Base-by-base conservation (phyloP, 2,113 vertebrate genomes). In the Crocuta crocuta region DNA sequence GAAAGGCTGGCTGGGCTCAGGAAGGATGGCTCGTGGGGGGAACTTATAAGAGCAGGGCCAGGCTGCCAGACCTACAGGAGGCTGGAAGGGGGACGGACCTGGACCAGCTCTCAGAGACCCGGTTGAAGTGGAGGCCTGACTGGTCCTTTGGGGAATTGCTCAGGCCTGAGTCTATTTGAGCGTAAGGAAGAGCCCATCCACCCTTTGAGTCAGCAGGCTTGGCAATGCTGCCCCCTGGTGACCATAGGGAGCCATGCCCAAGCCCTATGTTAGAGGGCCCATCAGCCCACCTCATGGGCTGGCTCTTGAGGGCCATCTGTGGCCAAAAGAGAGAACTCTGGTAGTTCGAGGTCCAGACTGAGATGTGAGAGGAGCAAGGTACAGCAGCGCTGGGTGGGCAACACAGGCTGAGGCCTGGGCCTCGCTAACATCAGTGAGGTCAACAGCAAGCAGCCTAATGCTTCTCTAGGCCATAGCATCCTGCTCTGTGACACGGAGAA, bases 161-260 rank as follows among this genome's bases (percentile, higher is more conserved):
- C 73, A 45, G 43, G 78, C 83, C 89, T 70, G 28, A 95, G 48
- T 58, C 15, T 15, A 10, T 13, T 63, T 45, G 53, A 94, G 43
- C 58, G 19, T 43, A 8, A 15, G 16, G 31, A 23, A 70, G 92
- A 93, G 81, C 95, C 94, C 96, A 96, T 94, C 65, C 28, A 43
- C 0, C 0, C 65, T 87, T 92, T 79, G 70, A 94, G 65, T 97
- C 76, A 28, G 39, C 94, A 95, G n/a, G 4, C 84, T 96, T 97
- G 84, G 63, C 91, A 74, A 91, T 71, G 94, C 97, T 98, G 97
- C 98, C 97, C 97, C 88, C 98, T 98, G 91, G 96, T 97, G 98
- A 97, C 23, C 82, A 65, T 26, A 78, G 53, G 43, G 80, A 97
- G 33, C 78, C 93, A 90, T 35, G 70, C 66, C 83, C 71, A 68